Conservation (phyloP, 2,797 vertebrate species). For the Phylloscopus collybita region DNA sequence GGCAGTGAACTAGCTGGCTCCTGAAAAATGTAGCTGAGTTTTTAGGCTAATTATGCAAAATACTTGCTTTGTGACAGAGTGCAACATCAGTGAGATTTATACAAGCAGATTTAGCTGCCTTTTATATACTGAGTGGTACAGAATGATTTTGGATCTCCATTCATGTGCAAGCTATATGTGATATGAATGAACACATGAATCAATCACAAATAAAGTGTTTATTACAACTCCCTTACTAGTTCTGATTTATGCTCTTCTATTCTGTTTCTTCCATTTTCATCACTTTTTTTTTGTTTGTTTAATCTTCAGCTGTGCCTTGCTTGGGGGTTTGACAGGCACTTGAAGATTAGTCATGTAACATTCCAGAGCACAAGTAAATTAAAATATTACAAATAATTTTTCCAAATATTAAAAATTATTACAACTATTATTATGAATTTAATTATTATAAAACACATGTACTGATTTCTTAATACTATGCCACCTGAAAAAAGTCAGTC, state of each 20-base stretch:
- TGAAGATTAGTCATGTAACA: not conserved
- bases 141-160: not conserved
- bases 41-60: conserved; percentile 50
- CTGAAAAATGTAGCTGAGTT: conserved; percentile 22
- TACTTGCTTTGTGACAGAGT: conserved; percentile 17
- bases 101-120: conserved; percentile 6
- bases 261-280: not conserved
- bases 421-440: not conserved
- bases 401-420: not conserved
- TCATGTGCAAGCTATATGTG: not conserved
- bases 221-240: not conserved
- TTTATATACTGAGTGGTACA: not conserved
- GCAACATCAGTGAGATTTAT: conserved; percentile 30
- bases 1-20: conserved; percentile 25
- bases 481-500: not conserved
- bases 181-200: not conserved
- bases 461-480: not conserved
- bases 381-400: not conserved
- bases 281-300: not conserved
- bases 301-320: not conserved
- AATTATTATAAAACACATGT: not conserved
- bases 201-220: not conserved
- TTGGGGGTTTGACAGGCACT: not conserved
- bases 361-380: not conserved
- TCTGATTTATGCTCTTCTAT: not conserved